Base-by-base conservation (phyloP, 2,888 invertebrate genomes). In the Saturnia japonica region DNA sequence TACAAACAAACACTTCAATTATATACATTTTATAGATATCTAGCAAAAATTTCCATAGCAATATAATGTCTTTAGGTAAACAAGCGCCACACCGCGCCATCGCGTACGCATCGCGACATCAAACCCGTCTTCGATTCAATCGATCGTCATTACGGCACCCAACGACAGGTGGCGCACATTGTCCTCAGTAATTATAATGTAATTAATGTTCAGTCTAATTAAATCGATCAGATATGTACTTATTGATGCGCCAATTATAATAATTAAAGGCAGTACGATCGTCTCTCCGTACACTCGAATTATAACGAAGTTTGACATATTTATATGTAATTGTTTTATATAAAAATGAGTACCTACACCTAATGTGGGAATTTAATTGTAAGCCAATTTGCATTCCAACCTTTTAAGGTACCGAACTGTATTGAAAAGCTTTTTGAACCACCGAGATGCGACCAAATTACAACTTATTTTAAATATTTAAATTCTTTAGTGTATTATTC, bases 181-280 rank as follows among this genome's bases (percentile, higher is more conserved):
- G 90, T 90, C 82, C 84, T 69, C 78, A 72, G 85, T 91, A 93
- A 92, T 92, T 91, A 91, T 88, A 91, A 88, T 87, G 91, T 91
- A 93, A 92, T 91, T 92, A 91, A 91, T 88, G 91, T 88, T 85
- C 80, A 81, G 82, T 82, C 85, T 89, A 90, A 91, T 91, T 89
- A 89, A 86, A 86, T 74, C 80, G 87, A 90, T 90, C 89, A 88
- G 90, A 91, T 91, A 91, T 86, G 80, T 84, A 76, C 85, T 88
- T 90, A 90, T 90, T 88, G 87, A 89, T 88, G 89, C 84, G 80
- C 88, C 88, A 91, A 91, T 92, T 90, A 91, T 82, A 80, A 82
- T 82, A 85, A 88, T 88, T 89, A 89, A 88, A 70, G 67, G 40
- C 54, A 54, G 22, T 22, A 25, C 14, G 51, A 43, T 51, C 22